Percentiles rank a stretch among this genome's conserved stretches.
Conservation (phyloP, 2,113 vertebrate genomes). For the Bettongia penicillata region DNA sequence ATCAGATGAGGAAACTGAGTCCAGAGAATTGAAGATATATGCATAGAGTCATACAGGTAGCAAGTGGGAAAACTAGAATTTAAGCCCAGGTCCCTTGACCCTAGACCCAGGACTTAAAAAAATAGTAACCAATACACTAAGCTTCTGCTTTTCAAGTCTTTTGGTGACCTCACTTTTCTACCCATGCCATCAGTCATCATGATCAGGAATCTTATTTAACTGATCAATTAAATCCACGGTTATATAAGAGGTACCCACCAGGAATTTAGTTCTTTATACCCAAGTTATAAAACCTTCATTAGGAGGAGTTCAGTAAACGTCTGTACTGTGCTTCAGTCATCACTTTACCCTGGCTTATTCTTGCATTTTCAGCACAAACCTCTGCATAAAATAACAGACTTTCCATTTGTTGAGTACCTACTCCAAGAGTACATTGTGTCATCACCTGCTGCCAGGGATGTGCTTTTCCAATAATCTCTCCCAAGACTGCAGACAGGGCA, state of each 20-base stretch:
- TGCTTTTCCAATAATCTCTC: background rate
- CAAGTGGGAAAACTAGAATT: background rate
- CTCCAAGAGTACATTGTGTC: background rate
- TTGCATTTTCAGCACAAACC: background rate
- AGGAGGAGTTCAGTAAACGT: background rate
- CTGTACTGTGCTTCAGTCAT: background rate
- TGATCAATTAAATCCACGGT: background rate
- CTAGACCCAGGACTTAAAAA: background rate
- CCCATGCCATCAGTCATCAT: background rate
- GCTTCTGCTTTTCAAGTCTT: background rate
- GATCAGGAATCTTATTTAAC: background rate
- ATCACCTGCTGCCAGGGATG: background rate
- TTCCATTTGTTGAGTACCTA: background rate
- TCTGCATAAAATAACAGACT: background rate
- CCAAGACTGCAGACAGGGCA: background rate
- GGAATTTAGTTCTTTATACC: background rate
- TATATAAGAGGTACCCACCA: accelerated
- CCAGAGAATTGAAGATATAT: background rate
- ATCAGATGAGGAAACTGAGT: background rate
- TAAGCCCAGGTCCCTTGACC: background rate
- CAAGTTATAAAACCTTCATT: background rate
- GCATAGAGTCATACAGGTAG: background rate
- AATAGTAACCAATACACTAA: background rate
- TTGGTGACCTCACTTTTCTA: background rate
- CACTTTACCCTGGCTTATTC: background rate